Evolutionary conservation across 2,888 invertebrate species (phyloP).

Genomic region (Agrotis segetum): DNA sequence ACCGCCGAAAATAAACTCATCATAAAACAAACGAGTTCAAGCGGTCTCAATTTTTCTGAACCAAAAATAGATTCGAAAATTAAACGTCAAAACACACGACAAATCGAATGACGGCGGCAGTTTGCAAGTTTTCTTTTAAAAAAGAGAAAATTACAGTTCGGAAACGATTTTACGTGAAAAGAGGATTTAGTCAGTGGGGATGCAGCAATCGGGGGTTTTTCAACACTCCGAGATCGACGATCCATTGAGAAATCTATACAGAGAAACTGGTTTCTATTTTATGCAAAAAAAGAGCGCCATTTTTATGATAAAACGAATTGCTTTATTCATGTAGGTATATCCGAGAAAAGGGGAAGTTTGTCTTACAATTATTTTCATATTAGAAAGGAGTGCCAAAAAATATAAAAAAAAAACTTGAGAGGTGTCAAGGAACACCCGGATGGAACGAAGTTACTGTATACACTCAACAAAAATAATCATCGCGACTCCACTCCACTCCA

Average conservation of each 20-base stretch:
- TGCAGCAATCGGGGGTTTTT: constrained; percentile 54
- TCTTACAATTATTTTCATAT: neutral
- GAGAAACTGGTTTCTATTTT: constrained; percentile 26
- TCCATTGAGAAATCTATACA: constrained; percentile 28
- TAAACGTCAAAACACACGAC: constrained; percentile 14
- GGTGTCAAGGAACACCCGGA: no score
- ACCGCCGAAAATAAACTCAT: neutral
- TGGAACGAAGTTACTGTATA: no score
- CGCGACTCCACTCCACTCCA: no score
- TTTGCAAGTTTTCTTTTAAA: constrained; percentile 49
- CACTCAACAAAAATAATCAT: no score
- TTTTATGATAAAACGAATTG: neutral
- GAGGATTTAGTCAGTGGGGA: constrained; percentile 66
- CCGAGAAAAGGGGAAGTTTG: neutral
- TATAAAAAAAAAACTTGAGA: no score
- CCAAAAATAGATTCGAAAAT: constrained; percentile 9
- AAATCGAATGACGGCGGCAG: constrained; percentile 35
- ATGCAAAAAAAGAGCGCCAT: neutral
- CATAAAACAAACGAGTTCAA: neutral
- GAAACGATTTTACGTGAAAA: constrained; percentile 65
- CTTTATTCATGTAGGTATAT: neutral
- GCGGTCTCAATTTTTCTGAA: neutral
- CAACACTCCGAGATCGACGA: constrained; percentile 37
- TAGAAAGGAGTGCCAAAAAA: neutral
- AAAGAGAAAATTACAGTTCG: constrained; percentile 58